Base-by-base conservation (phyloP, 2,888 invertebrate genomes). In the Nesidiocoris tenuis region DNA sequence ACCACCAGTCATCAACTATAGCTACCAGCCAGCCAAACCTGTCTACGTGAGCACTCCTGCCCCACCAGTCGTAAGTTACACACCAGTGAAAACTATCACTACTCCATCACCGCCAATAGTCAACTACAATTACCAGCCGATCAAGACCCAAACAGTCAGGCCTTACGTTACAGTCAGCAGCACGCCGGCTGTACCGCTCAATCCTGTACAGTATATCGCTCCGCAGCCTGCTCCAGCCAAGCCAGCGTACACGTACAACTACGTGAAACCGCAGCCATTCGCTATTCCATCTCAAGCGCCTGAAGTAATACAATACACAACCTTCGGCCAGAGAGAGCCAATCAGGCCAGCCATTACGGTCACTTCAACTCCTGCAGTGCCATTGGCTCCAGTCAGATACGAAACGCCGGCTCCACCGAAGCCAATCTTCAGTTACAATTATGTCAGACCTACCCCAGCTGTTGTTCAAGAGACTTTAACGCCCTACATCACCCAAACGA, bases 201-300 rank as follows among this genome's bases (percentile, higher is more conserved):
- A 39, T 16, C 65, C 75, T 12, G 59, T 25, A 9, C 68, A 78
- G 56, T 67, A 72, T 21, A 66, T 75, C 9, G 64, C 21, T 18
- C 39, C 39, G 12, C 5, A 39, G 39, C 39, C 39, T 7, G 39
- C 12, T 39, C 59, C 24, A 5, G 59, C 23, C 12, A 56, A 57
- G 23, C 66, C 65, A n/a, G 24, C 66, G n/a, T 56, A 55, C 57
- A 65, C 61, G 5, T 76, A 65, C 59, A 71, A 57, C 65, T 74
- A 74, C 17, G 75, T 75, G 18, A 57, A 75, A 17, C 75, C 75
- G 18, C 76, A 76, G 64, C 78, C 79, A 24, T 70, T 79, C 22
- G 61, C 77, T 19, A 76, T 79, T 1, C 75, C 56, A 24, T 78
- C 77, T 2, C 77, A 79, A 22, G 67, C 75, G 22, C 79, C 78